Percentiles rank a stretch among this genome's conserved stretches.
Conservation (phyloP, 1,140 invertebrate genomes). For the Calliopsis andreniformis region DNA sequence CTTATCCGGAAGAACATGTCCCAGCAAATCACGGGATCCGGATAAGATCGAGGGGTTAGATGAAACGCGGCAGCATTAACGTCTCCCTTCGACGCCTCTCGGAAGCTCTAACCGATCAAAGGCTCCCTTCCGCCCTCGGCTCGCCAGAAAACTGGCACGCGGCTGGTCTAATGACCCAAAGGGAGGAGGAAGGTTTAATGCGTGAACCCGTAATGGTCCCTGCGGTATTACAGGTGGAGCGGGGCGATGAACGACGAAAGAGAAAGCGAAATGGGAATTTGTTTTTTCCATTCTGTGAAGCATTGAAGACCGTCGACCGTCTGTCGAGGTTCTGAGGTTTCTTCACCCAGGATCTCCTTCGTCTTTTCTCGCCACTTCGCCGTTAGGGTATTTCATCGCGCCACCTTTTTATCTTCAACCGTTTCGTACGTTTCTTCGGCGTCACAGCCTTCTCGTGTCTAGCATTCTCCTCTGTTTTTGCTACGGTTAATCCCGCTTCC, state of each 20-base stretch:
- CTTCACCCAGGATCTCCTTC: constrained; percentile 1
- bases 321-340: constrained; percentile 24
- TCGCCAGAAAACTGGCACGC: constrained; percentile 55
- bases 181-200: constrained; percentile 41
- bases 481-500: constrained; percentile 69
- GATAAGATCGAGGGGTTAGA: constrained; percentile 36
- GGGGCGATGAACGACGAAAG: no score
- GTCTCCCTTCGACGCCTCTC: constrained; percentile 49
- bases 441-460: constrained; percentile 48
- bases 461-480: not conserved
- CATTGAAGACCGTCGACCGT: constrained; percentile 60
- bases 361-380: constrained; percentile 25
- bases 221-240: constrained; percentile 13
- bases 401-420: constrained; percentile 31
- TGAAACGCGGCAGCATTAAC: constrained; percentile 31
- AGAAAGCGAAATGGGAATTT: constrained; percentile 33
- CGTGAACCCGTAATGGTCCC: constrained; percentile 19
- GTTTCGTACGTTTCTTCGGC: constrained; percentile 4
- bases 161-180: constrained; percentile 61
- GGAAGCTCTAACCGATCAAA: constrained; percentile 42
- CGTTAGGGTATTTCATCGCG: constrained; percentile 33
- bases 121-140: constrained; percentile 22
- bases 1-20: constrained; percentile 30
- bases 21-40: constrained; percentile 41
- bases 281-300: constrained; percentile 61